A percentile compares a stretch with the other conserved stretches of the same genome.
Evolutionary conservation across 2,113 vertebrate species (phyloP).

Genomic region (Cyanistes caeruleus): DNA sequence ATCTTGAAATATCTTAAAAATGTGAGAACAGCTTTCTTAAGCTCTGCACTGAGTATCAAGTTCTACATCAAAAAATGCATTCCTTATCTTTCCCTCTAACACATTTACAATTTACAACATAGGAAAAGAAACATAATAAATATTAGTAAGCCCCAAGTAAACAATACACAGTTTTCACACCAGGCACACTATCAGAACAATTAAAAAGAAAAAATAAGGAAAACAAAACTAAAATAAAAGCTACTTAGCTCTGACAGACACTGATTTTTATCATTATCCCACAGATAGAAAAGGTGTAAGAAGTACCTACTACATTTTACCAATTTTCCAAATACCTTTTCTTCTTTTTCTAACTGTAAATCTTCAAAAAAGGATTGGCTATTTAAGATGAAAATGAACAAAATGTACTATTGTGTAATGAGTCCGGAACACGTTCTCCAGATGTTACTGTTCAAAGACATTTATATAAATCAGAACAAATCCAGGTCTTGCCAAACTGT

Average conservation of each 20-base stretch:
- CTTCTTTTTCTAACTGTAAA: neutral
- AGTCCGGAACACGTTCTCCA: slow-evolving; percentile 33
- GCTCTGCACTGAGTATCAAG: neutral
- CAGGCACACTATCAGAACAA: neutral
- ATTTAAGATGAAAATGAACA: slow-evolving; percentile 55
- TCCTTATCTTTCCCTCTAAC: neutral
- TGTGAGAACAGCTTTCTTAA: neutral
- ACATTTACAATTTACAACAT: neutral
- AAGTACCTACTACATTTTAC: neutral
- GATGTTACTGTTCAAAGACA: slow-evolving; percentile 55
- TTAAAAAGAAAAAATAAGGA: neutral
- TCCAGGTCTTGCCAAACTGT: slow-evolving; percentile 24
- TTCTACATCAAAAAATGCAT: neutral
- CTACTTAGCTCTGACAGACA: neutral
- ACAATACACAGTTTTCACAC: neutral
- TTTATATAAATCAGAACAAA: slow-evolving; percentile 50
- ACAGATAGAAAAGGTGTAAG: neutral
- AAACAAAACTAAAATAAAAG: neutral
- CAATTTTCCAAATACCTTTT: neutral
- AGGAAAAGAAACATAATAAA: neutral
- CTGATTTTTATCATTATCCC: neutral
- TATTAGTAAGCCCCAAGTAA: neutral
- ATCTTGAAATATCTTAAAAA: neutral
- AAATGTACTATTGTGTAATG: slow-evolving; percentile 58
- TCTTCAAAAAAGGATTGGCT: slow-evolving; percentile 11